These are phyloP conservation scores for Nomada fabriciana DNA, from an alignment of 2,888 invertebrate species.

Conservation along the genomic window DNA sequence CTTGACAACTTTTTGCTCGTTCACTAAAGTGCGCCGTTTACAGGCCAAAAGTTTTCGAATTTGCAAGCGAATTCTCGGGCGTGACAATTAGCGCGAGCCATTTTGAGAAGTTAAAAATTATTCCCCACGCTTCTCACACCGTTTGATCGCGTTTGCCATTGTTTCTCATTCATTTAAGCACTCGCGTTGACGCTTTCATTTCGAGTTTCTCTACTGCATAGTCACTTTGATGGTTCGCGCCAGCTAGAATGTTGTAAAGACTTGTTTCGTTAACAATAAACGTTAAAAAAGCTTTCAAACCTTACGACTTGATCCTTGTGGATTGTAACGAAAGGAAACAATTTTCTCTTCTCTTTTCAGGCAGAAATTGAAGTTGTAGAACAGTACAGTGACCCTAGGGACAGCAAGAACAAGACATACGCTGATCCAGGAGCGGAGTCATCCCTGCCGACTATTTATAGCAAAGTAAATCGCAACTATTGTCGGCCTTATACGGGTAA, in stretches of 20 bases:
- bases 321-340: slow-evolving; percentile 54
- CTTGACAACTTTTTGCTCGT: slow-evolving; percentile 5
- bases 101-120: slow-evolving; percentile 6
- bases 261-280: slow-evolving; percentile 2
- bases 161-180: slow-evolving; percentile 5
- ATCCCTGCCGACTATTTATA: slow-evolving; percentile 82
- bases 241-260: slow-evolving; percentile 7
- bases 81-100: slow-evolving; percentile 14
- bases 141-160: slow-evolving; percentile 23
- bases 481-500: slow-evolving; percentile 86
- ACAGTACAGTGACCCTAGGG: slow-evolving; percentile 90
- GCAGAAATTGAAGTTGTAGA: slow-evolving; percentile 90
- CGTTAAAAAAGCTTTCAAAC: not conserved
- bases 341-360: slow-evolving; percentile 73
- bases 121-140: not conserved
- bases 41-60: slow-evolving; percentile 9
- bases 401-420: slow-evolving; percentile 85
- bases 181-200: slow-evolving; percentile 5
- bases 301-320: not conserved
- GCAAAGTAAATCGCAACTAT: slow-evolving; percentile 86
- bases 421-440: slow-evolving; percentile 83
- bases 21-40: not conserved
- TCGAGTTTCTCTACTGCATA: not conserved
- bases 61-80: not conserved
- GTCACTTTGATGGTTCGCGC: slow-evolving; percentile 10